Conservation (phyloP, 1,140 invertebrate species). For the Drosophila orena region DNA sequence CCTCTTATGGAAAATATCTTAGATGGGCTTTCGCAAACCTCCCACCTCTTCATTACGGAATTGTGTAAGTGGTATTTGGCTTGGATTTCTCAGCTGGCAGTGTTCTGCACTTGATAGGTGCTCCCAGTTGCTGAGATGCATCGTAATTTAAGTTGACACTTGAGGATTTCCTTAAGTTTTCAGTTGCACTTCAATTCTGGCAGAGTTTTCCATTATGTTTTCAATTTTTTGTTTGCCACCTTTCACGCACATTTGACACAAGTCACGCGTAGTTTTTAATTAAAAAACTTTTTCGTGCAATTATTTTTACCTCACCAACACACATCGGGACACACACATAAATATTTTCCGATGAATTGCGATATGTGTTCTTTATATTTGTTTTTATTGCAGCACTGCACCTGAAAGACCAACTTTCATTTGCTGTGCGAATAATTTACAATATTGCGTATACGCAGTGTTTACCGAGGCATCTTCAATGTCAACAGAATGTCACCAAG, state of each 20-base stretch:
- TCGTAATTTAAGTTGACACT: conserved; percentile 14
- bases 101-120: conserved; percentile 34
- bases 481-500: conserved; percentile 61
- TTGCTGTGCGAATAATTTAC: conserved; percentile 37
- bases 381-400: conserved; percentile 29
- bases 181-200: conserved; percentile 34
- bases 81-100: conserved; percentile 18
- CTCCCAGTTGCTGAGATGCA: neutral
- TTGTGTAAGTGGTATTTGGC: conserved; percentile 6
- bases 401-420: conserved; percentile 5
- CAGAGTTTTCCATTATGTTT: conserved; percentile 53
- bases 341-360: conserved; percentile 51
- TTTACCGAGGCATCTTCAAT: conserved; percentile 44
- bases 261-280: conserved; percentile 78
- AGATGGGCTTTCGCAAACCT: conserved; percentile 23
- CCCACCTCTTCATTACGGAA: conserved; percentile 25
- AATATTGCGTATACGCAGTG: conserved; percentile 57
- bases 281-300: conserved; percentile 79
- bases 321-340: conserved; percentile 10
- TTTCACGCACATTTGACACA: conserved; percentile 70
- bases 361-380: conserved; percentile 50
- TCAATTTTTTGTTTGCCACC: conserved; percentile 34
- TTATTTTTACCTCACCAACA: conserved; percentile 55
- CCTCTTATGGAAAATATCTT: conserved; percentile 42
- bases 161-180: neutral